Evolutionary conservation across 2,888 invertebrate species (phyloP), one percentile per base, ranked within the genome.

Genomic region (Hermaeophaga mercurialis): DNA sequence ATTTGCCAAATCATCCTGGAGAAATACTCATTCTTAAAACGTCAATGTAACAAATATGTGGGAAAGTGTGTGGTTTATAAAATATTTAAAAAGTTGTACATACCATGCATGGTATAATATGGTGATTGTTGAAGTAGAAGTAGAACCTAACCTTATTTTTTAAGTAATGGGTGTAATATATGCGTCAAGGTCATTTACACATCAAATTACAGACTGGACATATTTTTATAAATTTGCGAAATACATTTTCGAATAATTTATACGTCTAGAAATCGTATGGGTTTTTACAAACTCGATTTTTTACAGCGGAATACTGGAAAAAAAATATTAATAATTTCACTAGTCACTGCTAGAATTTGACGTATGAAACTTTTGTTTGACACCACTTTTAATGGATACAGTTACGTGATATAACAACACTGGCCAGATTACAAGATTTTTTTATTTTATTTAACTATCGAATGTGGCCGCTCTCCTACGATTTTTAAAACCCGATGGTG

Each of bases 81-180:
- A 61, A 55, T 59, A 62, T 65, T 58, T 62, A 65, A 65, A 67
- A 66, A 66, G 62, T 63, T 59, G 63, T 74, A 75, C 74, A 71
- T 74, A 75, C 75, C 74, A 71, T 74, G 71, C 74, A 75, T 74
- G 70, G 70, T 70, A 72, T 71, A 75, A 76, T 72, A 72, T 74
- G 73, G 75, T 73, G 72, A 71, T 70, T 71, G 69, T 70, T 69
- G 69, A 69, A 70, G 68, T 68, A 68, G 67, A 68, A 68, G 66
- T 66, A 66, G 69, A 74, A 75, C 74, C 74, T 75, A 76, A 75
- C 76, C 75, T 75, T 73, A 75, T 74, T 75, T 74, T 71, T 73
- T 71, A 71, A 75, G 74, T 74, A 74, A 76, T 75, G 75, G 76
- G 74, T 75, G 75, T 74, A 75, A 74, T 74, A 73, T 75, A 74